Evolutionary conservation across 1,140 invertebrate species (phyloP), one percentile per base, ranked within the genome.

Genomic region (Pseudoatta argentina): DNA sequence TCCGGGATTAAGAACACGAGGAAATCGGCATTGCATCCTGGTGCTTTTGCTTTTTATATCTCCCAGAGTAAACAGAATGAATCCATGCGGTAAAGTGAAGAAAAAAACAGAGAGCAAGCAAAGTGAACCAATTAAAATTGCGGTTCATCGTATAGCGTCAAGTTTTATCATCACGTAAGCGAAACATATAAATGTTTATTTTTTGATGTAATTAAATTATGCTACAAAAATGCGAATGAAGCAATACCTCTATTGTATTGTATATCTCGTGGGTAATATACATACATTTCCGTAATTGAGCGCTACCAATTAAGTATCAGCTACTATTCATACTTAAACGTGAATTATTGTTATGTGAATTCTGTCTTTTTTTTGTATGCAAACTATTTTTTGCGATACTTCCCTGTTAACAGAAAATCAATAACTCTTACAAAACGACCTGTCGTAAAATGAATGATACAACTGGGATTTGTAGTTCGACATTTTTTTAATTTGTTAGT

Each of bases 151-250:
- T 30, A 30, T 24, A 61, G n/a, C 21, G 39, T 27, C 55, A 30
- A 51, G 55, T 73, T 83, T 83, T 83, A 75, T 51, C 69, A 48
- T 14, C 21, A 8, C 14, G 39, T 24, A 48, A 39, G 7, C 39
- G n/a, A 39, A 21, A 61, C 24, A 2, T 75, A 83, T 83, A 83
- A 82, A 75, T 83, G 48, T 75, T 83, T 83, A 75, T 75, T 61
- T 55, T 51, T 55, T 83, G n/a, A 44, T 27, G 18, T 83, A 83
- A 83, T 83, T 83, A 75, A 83, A 83, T 75, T 75, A 75, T 21
- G 57, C 55, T 61, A 48, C 14, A 72, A 55, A 59, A 24, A 27
- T 72, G 18, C 18, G 24, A 7, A 73, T 73, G 39, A 61, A 24
- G 30, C 27, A 48, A 34, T 14, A 24, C 14, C 18, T 14, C 16